Conservation (phyloP, 2,888 invertebrate genomes). For the Agrochola macilenta region DNA sequence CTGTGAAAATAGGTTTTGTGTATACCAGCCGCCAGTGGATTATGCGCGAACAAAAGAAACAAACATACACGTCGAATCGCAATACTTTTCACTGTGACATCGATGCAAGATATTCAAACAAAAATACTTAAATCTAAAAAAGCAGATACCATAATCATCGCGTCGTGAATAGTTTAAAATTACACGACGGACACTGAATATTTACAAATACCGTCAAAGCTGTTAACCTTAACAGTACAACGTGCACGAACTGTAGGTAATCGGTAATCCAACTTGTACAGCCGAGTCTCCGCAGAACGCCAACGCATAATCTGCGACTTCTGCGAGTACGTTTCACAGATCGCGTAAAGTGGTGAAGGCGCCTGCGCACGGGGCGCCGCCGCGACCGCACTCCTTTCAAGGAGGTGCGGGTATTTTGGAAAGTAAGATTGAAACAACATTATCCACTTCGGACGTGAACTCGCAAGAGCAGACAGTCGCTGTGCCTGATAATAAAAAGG, state of each 20-base stretch:
- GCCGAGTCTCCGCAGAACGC: slow-evolving; percentile 72
- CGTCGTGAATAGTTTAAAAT: slow-evolving; percentile 63
- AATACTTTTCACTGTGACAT: slow-evolving; percentile 82
- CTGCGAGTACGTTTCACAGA: slow-evolving; percentile 72
- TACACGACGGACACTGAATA: slow-evolving; percentile 74
- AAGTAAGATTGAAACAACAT: slow-evolving; percentile 76
- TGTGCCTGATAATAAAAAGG: slow-evolving; percentile 71
- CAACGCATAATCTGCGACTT: slow-evolving; percentile 77
- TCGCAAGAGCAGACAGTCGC: slow-evolving; percentile 83
- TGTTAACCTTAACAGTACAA: slow-evolving; percentile 78
- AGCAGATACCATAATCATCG: slow-evolving; percentile 57
- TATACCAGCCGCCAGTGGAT: slow-evolving; percentile 80
- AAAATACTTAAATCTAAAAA: slow-evolving; percentile 69
- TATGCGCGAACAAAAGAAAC: slow-evolving; percentile 85
- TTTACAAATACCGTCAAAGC: slow-evolving; percentile 84
- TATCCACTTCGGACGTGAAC: slow-evolving; percentile 71
- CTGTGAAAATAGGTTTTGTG: slow-evolving; percentile 82
- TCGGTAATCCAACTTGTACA: slow-evolving; percentile 71
- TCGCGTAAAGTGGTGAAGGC: slow-evolving; percentile 58
- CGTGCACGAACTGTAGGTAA: slow-evolving; percentile 67
- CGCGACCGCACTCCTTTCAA: slow-evolving; percentile 70
- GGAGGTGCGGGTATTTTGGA: slow-evolving; percentile 78
- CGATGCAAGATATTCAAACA: slow-evolving; percentile 71
- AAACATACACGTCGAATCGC: slow-evolving; percentile 86
- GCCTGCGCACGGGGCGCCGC: slow-evolving; percentile 55